Percentiles rank a stretch among this genome's conserved stretches.
These are phyloP conservation scores for Saguinus midas DNA, from an alignment of 2,113 vertebrate species.

Conservation along the genomic window DNA sequence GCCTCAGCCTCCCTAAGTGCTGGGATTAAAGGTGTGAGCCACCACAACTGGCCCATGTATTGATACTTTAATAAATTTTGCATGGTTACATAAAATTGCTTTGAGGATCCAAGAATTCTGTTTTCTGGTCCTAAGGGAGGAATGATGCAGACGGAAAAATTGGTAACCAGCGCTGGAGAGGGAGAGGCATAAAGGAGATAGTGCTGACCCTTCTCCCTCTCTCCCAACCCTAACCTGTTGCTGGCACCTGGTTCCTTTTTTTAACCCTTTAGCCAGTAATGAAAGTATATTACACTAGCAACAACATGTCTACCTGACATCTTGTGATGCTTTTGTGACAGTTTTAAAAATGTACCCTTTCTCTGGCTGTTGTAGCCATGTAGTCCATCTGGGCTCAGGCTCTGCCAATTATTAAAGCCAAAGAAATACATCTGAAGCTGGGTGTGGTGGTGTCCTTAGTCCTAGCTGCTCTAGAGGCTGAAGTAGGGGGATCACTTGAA, in stretches of 20 bases:
- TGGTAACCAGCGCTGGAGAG: background rate
- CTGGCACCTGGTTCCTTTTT: background rate
- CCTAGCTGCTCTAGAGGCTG: too few relatives aligned
- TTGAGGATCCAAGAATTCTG: constrained; percentile 33
- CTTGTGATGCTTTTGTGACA: background rate
- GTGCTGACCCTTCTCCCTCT: background rate
- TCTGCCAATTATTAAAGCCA: background rate
- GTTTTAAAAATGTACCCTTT: background rate
- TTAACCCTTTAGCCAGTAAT: background rate
- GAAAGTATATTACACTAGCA: background rate
- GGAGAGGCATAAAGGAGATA: background rate
- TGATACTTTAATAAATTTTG: background rate
- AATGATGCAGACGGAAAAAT: background rate
- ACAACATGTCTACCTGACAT: background rate
- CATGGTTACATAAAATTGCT: constrained; percentile 20
- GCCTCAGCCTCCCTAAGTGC: too few relatives aligned
- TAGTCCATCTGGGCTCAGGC: background rate
- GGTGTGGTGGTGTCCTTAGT: too few relatives aligned
- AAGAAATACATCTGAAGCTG: background rate
- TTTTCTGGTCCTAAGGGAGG: constrained; percentile 18
- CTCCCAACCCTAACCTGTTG: background rate
- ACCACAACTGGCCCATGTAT: background rate
- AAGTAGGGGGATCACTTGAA: too few relatives aligned
- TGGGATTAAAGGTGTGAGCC: too few relatives aligned
- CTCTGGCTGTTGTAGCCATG: background rate